These are phyloP conservation scores for Oncorhynchus nerka DNA, from an alignment of 2,113 vertebrate genomes.

Conservation along the genomic window DNA sequence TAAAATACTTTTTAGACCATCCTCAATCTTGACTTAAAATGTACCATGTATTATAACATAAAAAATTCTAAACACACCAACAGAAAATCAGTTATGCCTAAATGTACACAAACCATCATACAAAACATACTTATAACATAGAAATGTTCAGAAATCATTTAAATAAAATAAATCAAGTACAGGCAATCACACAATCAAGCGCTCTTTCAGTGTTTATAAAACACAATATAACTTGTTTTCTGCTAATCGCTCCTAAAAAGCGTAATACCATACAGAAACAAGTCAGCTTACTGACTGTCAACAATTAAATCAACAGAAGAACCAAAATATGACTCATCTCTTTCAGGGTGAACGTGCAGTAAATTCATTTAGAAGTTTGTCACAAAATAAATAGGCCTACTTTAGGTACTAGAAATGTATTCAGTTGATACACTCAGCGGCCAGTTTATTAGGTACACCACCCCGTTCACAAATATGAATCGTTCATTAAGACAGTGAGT, in stretches of 20 bases:
- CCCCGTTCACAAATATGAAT: no score
- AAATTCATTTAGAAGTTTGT: slow-evolving; percentile 11
- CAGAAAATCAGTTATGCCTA: slow-evolving; percentile 1
- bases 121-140: slow-evolving; percentile 6
- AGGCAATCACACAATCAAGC: background rate
- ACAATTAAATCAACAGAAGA: background rate
- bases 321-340: background rate
- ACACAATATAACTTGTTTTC: background rate
- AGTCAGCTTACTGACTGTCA: background rate
- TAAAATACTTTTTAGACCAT: background rate
- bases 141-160: slow-evolving; percentile 25
- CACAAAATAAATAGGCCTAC: no score
- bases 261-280: background rate
- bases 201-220: slow-evolving; percentile 35
- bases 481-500: no score
- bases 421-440: background rate
- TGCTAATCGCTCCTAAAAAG: background rate
- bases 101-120: slow-evolving; percentile 15
- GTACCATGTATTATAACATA: background rate
- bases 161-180: slow-evolving; percentile 15
- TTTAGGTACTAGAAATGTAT: no score
- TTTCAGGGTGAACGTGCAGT: background rate
- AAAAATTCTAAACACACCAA: background rate
- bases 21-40: background rate
- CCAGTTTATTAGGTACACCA: background rate